Conservation (phyloP, 2,797 vertebrate species). For the Eleutherodactylus coqui region DNA sequence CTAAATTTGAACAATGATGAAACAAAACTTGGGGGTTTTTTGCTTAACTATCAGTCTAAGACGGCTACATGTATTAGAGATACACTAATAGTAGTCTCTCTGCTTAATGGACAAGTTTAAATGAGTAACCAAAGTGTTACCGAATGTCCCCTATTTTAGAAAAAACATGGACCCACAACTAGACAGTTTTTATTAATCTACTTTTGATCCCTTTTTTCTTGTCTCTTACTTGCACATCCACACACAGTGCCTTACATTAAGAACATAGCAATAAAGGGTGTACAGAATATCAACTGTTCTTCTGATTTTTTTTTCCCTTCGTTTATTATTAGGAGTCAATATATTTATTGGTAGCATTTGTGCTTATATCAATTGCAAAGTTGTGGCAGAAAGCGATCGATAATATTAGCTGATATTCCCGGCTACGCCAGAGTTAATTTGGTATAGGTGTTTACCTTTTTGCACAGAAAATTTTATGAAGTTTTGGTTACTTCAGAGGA, state of each 20-base stretch:
- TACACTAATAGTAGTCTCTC: no score
- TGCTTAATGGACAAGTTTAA: background rate
- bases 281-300: slow-evolving; percentile 1
- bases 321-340: background rate
- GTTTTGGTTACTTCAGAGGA: no score
- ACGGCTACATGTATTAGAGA: no score
- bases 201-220: background rate
- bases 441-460: no score
- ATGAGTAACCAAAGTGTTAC: background rate
- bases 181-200: background rate
- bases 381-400: background rate
- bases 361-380: background rate
- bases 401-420: no score
- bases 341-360: background rate
- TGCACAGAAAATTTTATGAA: no score
- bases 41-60: no score
- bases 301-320: background rate
- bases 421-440: no score
- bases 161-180: background rate
- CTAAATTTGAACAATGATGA: background rate
- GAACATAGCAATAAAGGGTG: slow-evolving; percentile 48
- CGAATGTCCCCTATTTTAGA: no score
- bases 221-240: background rate
- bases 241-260: slow-evolving; percentile 49
- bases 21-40: background rate